These are phyloP conservation scores for Ophioninae sp. DNA, from an alignment of 2,888 invertebrate species.

Conservation along the genomic window DNA sequence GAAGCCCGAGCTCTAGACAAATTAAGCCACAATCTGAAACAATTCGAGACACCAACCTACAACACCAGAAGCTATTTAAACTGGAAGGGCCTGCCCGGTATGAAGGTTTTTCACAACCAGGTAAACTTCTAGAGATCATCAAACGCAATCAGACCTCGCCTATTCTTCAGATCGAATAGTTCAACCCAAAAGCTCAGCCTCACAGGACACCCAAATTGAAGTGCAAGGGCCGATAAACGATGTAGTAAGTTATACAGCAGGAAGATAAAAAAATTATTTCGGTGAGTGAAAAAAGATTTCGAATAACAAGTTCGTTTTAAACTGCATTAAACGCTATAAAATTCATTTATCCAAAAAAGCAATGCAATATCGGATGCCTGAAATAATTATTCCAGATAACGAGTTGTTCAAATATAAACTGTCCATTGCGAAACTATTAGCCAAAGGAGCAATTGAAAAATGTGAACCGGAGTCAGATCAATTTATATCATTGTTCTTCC, in stretches of 20 bases:
- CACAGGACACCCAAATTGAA: slow-evolving; percentile 1
- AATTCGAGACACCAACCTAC: not conserved
- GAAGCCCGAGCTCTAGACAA: slow-evolving; percentile 28
- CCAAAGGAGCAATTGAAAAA: slow-evolving; percentile 44
- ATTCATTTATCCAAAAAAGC: slow-evolving; percentile 25
- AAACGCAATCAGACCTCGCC: slow-evolving; percentile 3
- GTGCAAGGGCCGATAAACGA: slow-evolving; percentile 16
- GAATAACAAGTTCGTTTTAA: slow-evolving; percentile 33
- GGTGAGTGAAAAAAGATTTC: slow-evolving; percentile 48
- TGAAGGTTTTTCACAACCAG: slow-evolving; percentile 8
- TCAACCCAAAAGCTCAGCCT: not conserved
- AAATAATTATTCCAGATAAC: slow-evolving; percentile 11
- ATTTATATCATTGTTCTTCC: slow-evolving; percentile 58
- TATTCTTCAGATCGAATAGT: slow-evolving; percentile 11
- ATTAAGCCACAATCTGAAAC: slow-evolving; percentile 17
- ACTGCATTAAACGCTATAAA: slow-evolving; percentile 42
- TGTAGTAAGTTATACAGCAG: slow-evolving; percentile 46
- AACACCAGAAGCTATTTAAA: slow-evolving; percentile 6
- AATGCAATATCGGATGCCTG: not conserved
- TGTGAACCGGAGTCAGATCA: slow-evolving; percentile 42
- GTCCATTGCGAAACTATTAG: slow-evolving; percentile 36
- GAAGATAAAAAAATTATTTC: slow-evolving; percentile 30
- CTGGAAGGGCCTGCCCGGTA: slow-evolving; percentile 19
- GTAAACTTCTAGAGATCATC: slow-evolving; percentile 6
- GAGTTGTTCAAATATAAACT: slow-evolving; percentile 22